Evolutionary conservation across 2,113 vertebrate genomes (phyloP).

Genomic region (Chloroceryle aenea): DNA sequence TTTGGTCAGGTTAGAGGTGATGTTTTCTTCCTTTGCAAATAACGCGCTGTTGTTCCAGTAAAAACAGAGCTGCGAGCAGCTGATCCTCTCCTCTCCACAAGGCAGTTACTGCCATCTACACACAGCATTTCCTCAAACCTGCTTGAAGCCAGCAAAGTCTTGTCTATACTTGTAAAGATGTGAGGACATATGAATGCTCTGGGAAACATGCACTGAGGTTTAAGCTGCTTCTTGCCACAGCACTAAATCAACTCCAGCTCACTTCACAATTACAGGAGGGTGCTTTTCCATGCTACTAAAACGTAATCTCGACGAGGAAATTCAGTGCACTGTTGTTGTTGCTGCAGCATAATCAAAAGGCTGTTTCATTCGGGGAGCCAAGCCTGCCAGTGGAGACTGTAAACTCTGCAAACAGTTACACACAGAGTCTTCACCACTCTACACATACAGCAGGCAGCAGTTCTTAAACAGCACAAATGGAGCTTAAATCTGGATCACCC

Average conservation of each 20-base stretch:
- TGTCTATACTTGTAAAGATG: background rate
- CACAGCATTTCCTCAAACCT: background rate
- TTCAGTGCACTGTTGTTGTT: background rate
- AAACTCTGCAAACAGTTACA: background rate
- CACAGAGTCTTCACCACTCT: background rate
- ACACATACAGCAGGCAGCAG: background rate
- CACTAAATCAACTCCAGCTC: background rate
- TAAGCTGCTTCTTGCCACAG: background rate
- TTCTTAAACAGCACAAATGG: background rate
- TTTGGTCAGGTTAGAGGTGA: conserved; percentile 1
- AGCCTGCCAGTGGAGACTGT: background rate
- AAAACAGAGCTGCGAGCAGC: background rate
- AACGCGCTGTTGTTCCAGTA: background rate
- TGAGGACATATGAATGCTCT: background rate
- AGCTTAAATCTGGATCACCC: background rate
- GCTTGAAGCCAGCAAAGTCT: background rate
- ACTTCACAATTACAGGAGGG: accelerated
- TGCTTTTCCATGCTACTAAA: background rate
- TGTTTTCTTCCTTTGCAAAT: background rate
- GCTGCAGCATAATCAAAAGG: background rate
- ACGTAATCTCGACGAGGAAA: accelerated
- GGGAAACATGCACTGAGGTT: background rate
- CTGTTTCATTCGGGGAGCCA: background rate
- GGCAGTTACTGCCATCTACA: background rate
- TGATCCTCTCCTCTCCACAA: background rate